These are phyloP conservation scores for Oreochromis spilurus DNA, from an alignment of 2,113 vertebrate species.

Conservation along the genomic window DNA sequence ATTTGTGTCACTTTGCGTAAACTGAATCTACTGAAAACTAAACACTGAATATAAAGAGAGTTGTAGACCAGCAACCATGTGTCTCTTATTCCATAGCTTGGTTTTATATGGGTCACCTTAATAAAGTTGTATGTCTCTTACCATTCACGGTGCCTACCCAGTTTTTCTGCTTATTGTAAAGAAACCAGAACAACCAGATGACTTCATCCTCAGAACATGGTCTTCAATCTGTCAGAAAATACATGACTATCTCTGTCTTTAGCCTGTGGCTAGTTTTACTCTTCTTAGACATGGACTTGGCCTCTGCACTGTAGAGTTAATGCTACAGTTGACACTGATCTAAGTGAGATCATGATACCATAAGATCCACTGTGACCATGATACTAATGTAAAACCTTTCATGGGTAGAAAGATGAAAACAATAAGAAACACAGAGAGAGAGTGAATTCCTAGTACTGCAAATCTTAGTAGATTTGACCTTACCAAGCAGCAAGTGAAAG, in stretches of 20 bases:
- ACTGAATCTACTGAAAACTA: not conserved
- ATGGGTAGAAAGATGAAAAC: not conserved
- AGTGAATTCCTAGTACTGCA: not conserved
- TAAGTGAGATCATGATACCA: not conserved
- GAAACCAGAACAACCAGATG: not conserved
- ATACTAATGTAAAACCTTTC: not conserved
- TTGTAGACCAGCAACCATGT: not conserved
- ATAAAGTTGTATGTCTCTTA: not conserved
- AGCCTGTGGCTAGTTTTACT: not conserved
- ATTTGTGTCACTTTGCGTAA: not conserved
- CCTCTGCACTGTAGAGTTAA: not conserved
- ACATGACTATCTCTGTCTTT: not conserved
- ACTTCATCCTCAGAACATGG: not conserved
- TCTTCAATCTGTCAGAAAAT: not conserved
- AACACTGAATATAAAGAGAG: not conserved
- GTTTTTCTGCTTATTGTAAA: not conserved
- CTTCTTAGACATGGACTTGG: not conserved
- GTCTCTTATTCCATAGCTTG: not conserved
- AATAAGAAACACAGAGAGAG: fast-evolving
- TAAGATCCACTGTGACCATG: not conserved
- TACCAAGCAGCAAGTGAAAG: no score
- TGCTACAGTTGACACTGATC: not conserved
- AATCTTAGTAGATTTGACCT: not conserved
- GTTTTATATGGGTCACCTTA: not conserved
- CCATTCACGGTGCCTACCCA: no score